A percentile compares a stretch with the other conserved stretches of the same genome.
phyloP scores from a whole-genome alignment of 2,797 vertebrate genomes.

The Enteromius argenteus region DNA sequence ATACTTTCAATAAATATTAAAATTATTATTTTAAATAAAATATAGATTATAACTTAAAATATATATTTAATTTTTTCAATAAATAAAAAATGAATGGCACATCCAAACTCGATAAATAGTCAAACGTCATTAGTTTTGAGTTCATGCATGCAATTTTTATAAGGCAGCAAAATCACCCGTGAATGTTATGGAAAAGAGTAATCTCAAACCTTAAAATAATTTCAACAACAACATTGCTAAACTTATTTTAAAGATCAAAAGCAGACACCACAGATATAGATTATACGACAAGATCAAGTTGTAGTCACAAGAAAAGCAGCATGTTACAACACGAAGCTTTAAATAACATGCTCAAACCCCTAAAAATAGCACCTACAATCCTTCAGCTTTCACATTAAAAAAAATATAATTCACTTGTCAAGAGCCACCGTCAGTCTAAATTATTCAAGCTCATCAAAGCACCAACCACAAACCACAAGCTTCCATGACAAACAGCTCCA shows the following conservation, averaged over 20 bases:
- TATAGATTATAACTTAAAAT: no score
- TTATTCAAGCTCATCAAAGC: slow-evolving; percentile 39
- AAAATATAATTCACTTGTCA: slow-evolving; percentile 20
- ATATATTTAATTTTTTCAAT: background rate
- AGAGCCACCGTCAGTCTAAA: slow-evolving; percentile 11
- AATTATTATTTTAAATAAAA: no score
- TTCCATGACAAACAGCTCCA: slow-evolving; percentile 56
- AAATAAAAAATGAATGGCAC: background rate
- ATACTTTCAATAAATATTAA: background rate
- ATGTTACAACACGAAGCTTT: background rate
- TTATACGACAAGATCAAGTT: background rate
- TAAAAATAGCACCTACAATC: background rate
- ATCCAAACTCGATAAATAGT: background rate
- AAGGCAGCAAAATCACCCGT: background rate
- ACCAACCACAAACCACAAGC: slow-evolving; percentile 51
- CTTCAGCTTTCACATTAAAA: background rate
- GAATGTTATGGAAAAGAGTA: background rate
- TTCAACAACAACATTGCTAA: background rate
- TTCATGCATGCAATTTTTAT: background rate
- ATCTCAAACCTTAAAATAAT: background rate
- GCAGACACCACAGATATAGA: background rate
- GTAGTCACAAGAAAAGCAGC: background rate
- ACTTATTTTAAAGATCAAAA: background rate
- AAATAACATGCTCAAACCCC: background rate
- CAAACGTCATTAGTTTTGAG: background rate